Percentiles rank a stretch among this genome's conserved stretches.
phyloP scores from a whole-genome alignment of 2,797 vertebrate species.

The Nannoperca australis region DNA sequence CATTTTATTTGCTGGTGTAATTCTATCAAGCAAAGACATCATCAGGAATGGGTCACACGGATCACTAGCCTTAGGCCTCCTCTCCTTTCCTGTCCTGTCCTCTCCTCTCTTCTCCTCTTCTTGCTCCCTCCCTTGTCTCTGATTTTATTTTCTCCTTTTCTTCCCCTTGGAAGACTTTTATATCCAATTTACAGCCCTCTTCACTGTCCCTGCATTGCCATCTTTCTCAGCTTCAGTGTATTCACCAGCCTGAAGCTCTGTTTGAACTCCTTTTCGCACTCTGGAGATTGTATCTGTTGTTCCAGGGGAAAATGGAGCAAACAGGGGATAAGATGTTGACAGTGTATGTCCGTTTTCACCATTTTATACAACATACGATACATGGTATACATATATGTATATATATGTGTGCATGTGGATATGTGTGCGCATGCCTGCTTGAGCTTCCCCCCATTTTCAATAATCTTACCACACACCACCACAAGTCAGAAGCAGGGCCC shows the following conservation, averaged over 20 bases:
- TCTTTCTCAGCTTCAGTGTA: constrained; percentile 61
- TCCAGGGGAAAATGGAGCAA: constrained; percentile 64
- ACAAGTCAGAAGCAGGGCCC: constrained; percentile 71
- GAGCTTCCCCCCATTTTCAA: constrained; percentile 56
- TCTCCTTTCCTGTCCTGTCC: constrained; percentile 18
- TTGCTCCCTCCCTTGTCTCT: not conserved
- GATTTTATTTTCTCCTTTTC: constrained; percentile 43
- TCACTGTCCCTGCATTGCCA: constrained; percentile 49
- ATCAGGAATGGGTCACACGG: constrained; percentile 59
- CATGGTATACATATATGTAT: constrained; percentile 1
- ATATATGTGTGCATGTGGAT: constrained; percentile 11
- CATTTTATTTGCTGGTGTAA: constrained; percentile 70
- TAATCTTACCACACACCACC: constrained; percentile 70
- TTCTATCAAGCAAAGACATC: constrained; percentile 66
- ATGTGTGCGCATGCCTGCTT: constrained; percentile 17
- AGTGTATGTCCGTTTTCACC: constrained; percentile 34
- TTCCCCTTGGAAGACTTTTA: constrained; percentile 66
- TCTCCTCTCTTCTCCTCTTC: constrained; percentile 25
- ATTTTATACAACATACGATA: constrained; percentile 44
- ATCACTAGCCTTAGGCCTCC: constrained; percentile 59
- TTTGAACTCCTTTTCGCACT: constrained; percentile 81
- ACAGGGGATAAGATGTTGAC: constrained; percentile 63
- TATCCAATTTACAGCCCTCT: constrained; percentile 77
- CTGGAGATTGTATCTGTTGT: constrained; percentile 75
- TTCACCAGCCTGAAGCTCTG: constrained; percentile 73